Evolutionary conservation across 2,113 vertebrate species (phyloP).

Genomic region (Megaleporinus macrocephalus): DNA sequence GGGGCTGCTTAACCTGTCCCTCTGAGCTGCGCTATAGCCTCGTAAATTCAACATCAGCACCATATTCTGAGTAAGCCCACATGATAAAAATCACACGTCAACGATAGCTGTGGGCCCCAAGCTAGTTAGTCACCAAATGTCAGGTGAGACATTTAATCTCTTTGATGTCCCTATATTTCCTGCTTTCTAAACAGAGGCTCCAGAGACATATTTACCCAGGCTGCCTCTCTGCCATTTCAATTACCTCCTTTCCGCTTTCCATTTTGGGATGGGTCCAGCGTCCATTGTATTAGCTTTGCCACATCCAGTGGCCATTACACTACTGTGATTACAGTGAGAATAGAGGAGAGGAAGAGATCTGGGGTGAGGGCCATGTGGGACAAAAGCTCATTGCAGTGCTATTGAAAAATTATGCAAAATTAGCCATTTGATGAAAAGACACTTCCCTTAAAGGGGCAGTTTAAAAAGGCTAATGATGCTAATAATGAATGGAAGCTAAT

Average conservation of each 20-base stretch:
- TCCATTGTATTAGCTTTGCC: not conserved
- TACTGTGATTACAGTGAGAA: not conserved
- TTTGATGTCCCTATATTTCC: slow-evolving; percentile 2
- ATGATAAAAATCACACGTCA: not conserved
- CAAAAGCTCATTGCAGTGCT: not conserved
- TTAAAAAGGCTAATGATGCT: not conserved
- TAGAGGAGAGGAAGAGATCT: slow-evolving; percentile 6
- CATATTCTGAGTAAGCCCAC: not conserved
- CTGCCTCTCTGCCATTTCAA: not conserved
- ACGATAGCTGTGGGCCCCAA: not conserved
- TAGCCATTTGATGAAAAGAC: not conserved
- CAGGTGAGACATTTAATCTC: slow-evolving; percentile 30
- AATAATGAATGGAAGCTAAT: not conserved
- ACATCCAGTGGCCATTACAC: not conserved
- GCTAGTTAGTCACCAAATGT: slow-evolving; percentile 22
- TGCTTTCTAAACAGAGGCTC: not conserved
- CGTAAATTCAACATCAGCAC: not conserved
- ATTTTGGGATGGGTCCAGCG: not conserved
- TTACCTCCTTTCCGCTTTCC: not conserved
- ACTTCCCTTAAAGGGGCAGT: not conserved
- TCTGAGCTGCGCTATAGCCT: not conserved
- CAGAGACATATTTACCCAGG: not conserved
- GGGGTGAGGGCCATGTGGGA: not conserved
- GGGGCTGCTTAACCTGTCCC: not conserved
- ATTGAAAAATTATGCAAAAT: not conserved